phyloP scores from a whole-genome alignment of 2,113 vertebrate species.

The Pteropus alecto region DNA sequence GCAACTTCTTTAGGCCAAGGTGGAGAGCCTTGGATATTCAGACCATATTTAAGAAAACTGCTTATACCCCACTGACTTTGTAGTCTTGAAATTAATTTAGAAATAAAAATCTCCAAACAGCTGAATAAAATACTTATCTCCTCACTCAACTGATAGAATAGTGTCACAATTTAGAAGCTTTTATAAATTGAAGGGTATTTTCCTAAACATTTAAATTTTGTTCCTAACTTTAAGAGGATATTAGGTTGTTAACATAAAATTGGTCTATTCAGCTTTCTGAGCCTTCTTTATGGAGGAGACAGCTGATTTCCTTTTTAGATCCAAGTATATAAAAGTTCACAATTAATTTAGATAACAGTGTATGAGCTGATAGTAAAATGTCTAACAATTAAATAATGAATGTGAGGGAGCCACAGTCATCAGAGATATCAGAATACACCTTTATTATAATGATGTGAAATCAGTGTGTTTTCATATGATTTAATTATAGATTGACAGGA shows the following conservation, averaged over 20 bases:
- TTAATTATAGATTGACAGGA: conserved; percentile 87
- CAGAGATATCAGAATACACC: conserved; percentile 78
- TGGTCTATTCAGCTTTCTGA: conserved; percentile 61
- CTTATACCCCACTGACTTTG: neutral
- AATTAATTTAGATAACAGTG: conserved; percentile 84
- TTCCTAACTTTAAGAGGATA: conserved; percentile 69
- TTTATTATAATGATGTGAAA: conserved; percentile 82
- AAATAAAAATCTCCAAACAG: conserved; percentile 32
- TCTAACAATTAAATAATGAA: conserved; percentile 77
- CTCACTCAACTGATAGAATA: neutral
- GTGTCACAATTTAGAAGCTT: conserved; percentile 33
- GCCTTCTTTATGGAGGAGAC: conserved; percentile 49
- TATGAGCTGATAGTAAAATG: conserved; percentile 72
- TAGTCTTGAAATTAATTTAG: conserved; percentile 55
- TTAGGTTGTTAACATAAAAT: conserved; percentile 74
- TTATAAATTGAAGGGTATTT: conserved; percentile 59
- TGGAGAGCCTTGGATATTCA: neutral
- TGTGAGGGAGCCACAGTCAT: conserved; percentile 77
- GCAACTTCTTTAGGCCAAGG: neutral
- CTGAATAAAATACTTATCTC: conserved; percentile 30
- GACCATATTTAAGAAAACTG: neutral
- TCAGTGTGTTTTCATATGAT: conserved; percentile 83
- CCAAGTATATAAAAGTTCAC: conserved; percentile 79
- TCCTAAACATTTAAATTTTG: conserved; percentile 66
- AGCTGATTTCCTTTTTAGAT: conserved; percentile 79